These are phyloP conservation scores for Typhlichthys subterraneus DNA, from an alignment of 2,797 vertebrate species.

Conservation along the genomic window DNA sequence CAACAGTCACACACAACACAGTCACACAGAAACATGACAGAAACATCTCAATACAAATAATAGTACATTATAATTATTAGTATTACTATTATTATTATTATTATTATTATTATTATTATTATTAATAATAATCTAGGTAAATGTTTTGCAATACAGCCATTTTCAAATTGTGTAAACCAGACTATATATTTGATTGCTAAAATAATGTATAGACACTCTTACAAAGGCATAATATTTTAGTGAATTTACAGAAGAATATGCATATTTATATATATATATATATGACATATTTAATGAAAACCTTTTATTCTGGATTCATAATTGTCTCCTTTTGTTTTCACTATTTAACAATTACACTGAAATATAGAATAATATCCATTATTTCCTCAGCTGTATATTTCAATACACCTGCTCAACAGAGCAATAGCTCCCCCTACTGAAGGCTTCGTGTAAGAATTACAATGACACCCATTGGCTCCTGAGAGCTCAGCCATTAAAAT, in stretches of 20 bases:
- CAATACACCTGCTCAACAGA: slow-evolving; percentile 23
- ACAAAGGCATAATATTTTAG: not conserved
- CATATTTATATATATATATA: not conserved
- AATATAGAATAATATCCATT: not conserved
- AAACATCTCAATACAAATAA: too few species aligned
- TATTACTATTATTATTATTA: too few species aligned
- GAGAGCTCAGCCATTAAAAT: slow-evolving; percentile 69
- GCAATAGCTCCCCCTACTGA: slow-evolving; percentile 60
- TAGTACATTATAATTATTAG: too few species aligned
- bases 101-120: too few species aligned
- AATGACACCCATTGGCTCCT: slow-evolving; percentile 29
- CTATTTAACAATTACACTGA: not conserved
- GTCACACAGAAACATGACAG: not conserved
- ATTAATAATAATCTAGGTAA: too few species aligned
- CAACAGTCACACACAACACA: slow-evolving; percentile 18
- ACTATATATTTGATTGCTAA: slow-evolving; percentile 47
- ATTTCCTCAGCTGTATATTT: slow-evolving; percentile 6
- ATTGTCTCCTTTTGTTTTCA: not conserved
- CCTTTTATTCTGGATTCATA: not conserved
- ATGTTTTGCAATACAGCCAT: not conserved
- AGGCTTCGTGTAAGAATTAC: not conserved
- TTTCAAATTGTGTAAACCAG: slow-evolving; percentile 44
- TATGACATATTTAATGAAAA: not conserved
- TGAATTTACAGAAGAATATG: not conserved
- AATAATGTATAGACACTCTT: not conserved